Evolutionary conservation across 2,113 vertebrate species (phyloP).

Genomic region (Paralichthys olivaceus): DNA sequence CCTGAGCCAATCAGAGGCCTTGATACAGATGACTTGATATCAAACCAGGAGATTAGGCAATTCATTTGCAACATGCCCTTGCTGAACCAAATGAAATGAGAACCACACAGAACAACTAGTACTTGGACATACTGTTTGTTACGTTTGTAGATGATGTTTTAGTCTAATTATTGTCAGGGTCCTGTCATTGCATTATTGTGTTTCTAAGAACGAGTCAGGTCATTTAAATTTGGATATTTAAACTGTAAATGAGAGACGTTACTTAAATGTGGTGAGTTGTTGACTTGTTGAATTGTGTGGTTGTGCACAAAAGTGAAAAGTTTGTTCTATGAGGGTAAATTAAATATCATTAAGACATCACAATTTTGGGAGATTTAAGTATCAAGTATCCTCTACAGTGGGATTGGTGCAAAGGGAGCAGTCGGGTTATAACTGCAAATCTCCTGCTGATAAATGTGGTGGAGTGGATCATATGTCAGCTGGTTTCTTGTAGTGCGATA

Average conservation of each 20-base stretch:
- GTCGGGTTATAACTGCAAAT: too few relatives aligned
- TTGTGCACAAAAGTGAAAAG: neutral
- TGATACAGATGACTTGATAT: neutral
- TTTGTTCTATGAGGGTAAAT: neutral
- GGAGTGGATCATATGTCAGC: neutral
- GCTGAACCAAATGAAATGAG: slow-evolving; percentile 10
- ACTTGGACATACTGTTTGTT: neutral
- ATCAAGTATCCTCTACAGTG: neutral
- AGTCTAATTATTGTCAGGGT: too few relatives aligned
- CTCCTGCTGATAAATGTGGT: neutral
- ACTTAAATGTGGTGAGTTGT: too few relatives aligned
- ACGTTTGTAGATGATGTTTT: too few relatives aligned
- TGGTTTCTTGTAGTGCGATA: slow-evolving; percentile 19
- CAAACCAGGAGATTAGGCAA: slow-evolving; percentile 24
- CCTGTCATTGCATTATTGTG: too few relatives aligned
- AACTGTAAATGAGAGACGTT: neutral
- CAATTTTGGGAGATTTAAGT: too few relatives aligned
- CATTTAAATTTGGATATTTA: neutral
- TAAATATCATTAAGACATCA: too few relatives aligned
- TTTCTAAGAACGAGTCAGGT: too few relatives aligned
- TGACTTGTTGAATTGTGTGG: neutral
- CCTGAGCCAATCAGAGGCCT: slow-evolving; percentile 44
- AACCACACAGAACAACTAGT: neutral
- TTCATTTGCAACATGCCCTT: neutral
- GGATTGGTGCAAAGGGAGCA: neutral